These are phyloP conservation scores for Phorcus lineatus DNA, from an alignment of 2,888 invertebrate genomes.

Conservation along the genomic window DNA sequence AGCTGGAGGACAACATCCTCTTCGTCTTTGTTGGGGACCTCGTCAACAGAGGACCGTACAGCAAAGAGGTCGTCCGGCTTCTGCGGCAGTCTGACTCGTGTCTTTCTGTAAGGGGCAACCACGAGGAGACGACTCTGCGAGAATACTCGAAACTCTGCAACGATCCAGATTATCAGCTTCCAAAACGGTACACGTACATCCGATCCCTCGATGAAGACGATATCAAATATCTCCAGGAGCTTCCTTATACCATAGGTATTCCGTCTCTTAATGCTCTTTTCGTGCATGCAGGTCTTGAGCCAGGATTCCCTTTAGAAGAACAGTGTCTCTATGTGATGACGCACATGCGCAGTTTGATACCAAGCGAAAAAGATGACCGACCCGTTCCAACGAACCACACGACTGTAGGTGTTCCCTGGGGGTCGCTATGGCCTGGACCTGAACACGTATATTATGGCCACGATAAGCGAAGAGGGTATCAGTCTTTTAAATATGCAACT, in stretches of 20 bases:
- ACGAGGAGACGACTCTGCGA: conserved; percentile 68
- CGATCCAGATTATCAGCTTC: conserved; percentile 42
- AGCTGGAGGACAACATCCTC: conserved; percentile 46
- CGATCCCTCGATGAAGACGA: conserved; percentile 61
- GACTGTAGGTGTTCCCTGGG: conserved; percentile 69
- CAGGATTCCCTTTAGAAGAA: conserved; percentile 59
- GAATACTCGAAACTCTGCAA: conserved; percentile 48
- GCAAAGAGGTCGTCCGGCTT: conserved; percentile 49
- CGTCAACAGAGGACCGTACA: conserved; percentile 74
- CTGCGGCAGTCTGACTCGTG: background rate
- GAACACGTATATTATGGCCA: conserved; percentile 76
- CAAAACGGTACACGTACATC: conserved; percentile 67
- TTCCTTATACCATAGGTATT: conserved; percentile 73
- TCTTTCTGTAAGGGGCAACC: conserved; percentile 71
- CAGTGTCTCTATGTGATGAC: conserved; percentile 58
- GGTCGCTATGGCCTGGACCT: conserved; percentile 71
- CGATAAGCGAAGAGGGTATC: conserved; percentile 70
- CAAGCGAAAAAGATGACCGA: conserved; percentile 30
- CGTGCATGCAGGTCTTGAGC: conserved; percentile 74
- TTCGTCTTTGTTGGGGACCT: conserved; percentile 72
- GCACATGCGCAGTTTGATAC: conserved; percentile 71
- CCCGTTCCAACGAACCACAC: conserved; percentile 47
- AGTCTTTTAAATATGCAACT: conserved; percentile 65
- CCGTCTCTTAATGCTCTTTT: conserved; percentile 67
- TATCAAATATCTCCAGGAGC: conserved; percentile 61